Conservation (phyloP, 2,797 vertebrate species). For the Pipistrellus kuhlii region DNA sequence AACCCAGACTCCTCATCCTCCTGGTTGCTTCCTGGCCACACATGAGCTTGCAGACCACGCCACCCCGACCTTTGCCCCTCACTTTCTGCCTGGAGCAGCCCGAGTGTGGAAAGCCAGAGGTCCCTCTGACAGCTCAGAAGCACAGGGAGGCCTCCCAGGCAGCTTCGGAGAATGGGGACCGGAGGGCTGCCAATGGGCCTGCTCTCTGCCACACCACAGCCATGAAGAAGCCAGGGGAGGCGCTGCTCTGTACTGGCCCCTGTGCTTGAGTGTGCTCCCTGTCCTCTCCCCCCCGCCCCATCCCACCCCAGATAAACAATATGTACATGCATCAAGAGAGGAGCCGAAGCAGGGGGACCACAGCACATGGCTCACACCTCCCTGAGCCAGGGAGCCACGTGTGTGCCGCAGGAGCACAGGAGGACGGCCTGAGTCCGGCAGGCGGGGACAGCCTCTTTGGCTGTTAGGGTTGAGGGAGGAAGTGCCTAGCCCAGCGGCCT, state of each 20-base stretch:
- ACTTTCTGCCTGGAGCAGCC: conserved; percentile 1
- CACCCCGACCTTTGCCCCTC: not conserved
- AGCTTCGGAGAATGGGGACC: not conserved
- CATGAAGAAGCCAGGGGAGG: not conserved
- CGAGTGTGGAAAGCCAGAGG: conserved; percentile 15
- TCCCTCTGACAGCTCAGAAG: not conserved
- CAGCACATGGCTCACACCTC: not conserved
- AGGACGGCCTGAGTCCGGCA: not conserved
- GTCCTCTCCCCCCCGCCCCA: not conserved
- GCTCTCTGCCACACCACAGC: not conserved
- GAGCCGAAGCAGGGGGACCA: not conserved
- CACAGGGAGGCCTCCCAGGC: not conserved
- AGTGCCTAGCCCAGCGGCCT: not conserved
- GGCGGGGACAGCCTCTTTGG: not conserved
- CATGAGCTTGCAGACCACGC: not conserved
- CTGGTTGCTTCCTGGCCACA: conserved; percentile 30
- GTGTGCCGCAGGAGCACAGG: not conserved
- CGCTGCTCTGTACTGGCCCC: not conserved
- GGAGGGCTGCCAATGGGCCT: not conserved
- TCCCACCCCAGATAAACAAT: conserved; percentile 3
- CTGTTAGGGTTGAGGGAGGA: not conserved
- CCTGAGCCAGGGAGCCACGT: not conserved
- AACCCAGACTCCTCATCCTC: not conserved
- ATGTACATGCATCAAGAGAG: conserved; percentile 20
- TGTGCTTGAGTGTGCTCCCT: not conserved